These are phyloP conservation scores for Planococcus citri DNA, from an alignment of 1,140 invertebrate genomes.

Conservation along the genomic window DNA sequence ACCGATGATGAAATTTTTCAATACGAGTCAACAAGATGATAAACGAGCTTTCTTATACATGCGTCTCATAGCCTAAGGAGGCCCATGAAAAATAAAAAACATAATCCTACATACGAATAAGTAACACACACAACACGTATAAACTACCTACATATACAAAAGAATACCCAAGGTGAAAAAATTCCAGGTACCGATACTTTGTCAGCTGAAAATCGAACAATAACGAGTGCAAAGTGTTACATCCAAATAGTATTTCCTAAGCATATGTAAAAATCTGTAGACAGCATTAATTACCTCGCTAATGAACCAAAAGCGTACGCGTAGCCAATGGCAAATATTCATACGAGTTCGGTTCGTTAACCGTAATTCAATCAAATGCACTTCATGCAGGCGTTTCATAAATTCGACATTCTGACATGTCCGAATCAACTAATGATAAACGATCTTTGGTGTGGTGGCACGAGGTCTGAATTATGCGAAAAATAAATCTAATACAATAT, in stretches of 20 bases:
- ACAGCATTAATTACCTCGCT: neutral
- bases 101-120: neutral
- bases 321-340: neutral
- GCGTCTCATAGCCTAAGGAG: neutral
- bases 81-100: neutral
- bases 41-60: no score
- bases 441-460: neutral
- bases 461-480: neutral
- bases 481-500: neutral
- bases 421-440: neutral
- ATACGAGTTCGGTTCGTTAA: neutral
- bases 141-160: neutral
- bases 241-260: no score
- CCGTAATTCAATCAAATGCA: neutral
- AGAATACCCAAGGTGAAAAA: neutral
- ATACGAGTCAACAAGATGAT: no score
- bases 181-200: neutral
- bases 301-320: neutral
- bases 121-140: neutral
- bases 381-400: neutral
- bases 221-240: conserved; percentile 12
- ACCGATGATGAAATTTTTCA: no score
- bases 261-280: no score
- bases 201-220: neutral
- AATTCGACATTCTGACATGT: neutral